These are phyloP conservation scores for Cotesia typhae DNA, from an alignment of 1,140 invertebrate species.

Conservation along the genomic window DNA sequence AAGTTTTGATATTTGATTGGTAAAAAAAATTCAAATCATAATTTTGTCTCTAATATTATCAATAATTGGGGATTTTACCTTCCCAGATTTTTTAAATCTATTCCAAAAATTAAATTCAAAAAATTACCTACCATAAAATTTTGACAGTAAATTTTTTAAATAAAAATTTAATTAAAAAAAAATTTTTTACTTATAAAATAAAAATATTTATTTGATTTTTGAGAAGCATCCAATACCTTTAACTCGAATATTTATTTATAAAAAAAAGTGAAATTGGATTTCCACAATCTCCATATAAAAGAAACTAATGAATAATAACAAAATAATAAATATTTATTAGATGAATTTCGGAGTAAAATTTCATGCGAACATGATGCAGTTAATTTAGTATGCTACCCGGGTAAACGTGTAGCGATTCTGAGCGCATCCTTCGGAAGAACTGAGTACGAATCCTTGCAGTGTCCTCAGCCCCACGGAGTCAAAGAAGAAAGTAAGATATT, in stretches of 20 bases:
- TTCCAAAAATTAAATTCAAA: no score
- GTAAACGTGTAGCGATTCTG: slow-evolving; percentile 87
- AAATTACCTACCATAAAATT: no score
- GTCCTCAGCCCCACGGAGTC: slow-evolving; percentile 84
- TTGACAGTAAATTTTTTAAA: no score
- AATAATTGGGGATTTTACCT: no score
- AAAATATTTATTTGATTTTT: no score
- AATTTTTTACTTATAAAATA: no score
- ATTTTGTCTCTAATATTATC: no score
- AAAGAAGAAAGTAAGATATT: slow-evolving; percentile 84
- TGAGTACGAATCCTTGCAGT: slow-evolving; percentile 87
- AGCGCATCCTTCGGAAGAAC: slow-evolving; percentile 90
- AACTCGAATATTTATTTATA: slow-evolving; percentile 12
- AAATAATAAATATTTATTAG: slow-evolving; percentile 69
- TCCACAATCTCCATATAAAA: not conserved
- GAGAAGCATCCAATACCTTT: no score
- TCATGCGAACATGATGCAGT: slow-evolving; percentile 90
- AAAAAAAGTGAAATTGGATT: not conserved
- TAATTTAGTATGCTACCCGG: slow-evolving; percentile 82
- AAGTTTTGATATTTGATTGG: no score
- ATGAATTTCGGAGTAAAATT: slow-evolving; percentile 89
- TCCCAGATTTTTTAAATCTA: no score
- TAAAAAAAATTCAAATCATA: no score
- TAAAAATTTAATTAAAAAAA: no score
- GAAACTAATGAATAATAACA: slow-evolving; percentile 33